These are phyloP conservation scores for Apis florea DNA, from an alignment of 1,140 invertebrate genomes.

Conservation along the genomic window DNA sequence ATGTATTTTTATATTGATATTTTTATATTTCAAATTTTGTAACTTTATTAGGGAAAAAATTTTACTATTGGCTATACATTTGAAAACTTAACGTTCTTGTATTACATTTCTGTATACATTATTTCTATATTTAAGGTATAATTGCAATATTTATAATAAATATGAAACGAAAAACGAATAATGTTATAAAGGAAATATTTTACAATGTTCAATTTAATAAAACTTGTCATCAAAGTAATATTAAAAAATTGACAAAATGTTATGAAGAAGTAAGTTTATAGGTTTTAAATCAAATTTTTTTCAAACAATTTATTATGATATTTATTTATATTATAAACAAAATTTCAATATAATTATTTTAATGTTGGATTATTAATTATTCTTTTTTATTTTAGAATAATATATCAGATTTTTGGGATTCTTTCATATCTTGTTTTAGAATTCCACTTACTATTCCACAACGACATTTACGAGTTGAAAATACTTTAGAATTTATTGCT, in stretches of 20 bases:
- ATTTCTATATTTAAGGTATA: neutral
- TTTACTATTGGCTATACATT: constrained; percentile 15
- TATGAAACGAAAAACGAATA: constrained; percentile 15
- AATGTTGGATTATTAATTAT: constrained; percentile 2
- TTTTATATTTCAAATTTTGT: neutral
- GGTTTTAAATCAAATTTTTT: constrained; percentile 20
- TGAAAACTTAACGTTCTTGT: constrained; percentile 15
- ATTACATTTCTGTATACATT: neutral
- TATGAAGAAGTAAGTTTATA: constrained; percentile 79
- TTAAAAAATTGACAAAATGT: constrained; percentile 82
- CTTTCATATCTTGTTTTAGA: constrained; percentile 68
- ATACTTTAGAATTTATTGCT: constrained; percentile 81
- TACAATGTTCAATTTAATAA: constrained; percentile 83
- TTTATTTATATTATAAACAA: neutral
- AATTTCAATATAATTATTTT: neutral
- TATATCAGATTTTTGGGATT: constrained; percentile 62
- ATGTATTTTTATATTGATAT: neutral
- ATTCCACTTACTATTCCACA: constrained; percentile 68
- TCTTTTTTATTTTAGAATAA: constrained; percentile 64
- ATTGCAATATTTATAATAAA: neutral
- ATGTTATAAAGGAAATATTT: constrained; percentile 77
- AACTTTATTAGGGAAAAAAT: neutral
- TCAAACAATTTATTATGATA: neutral
- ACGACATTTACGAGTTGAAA: constrained; percentile 78
- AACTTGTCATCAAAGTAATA: constrained; percentile 82